Conservation (phyloP, 2,113 vertebrate genomes). For the Spea bombifrons region DNA sequence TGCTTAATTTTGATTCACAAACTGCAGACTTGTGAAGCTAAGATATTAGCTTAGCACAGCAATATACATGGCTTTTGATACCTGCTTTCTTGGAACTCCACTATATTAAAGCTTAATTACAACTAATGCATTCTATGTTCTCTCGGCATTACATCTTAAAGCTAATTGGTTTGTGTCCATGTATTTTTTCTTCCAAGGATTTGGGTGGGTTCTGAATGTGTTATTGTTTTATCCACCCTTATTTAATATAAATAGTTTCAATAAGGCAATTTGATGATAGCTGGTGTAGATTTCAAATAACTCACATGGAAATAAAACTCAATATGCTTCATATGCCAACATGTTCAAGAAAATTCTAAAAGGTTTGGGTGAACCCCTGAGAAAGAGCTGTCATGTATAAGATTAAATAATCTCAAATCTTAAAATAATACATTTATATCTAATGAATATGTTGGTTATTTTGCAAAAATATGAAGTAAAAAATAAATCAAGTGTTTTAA, state of each 20-base stretch:
- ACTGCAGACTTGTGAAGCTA: too few relatives aligned
- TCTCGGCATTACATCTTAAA: too few relatives aligned
- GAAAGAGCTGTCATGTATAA: slow-evolving; percentile 23
- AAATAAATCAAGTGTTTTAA: slow-evolving; percentile 35
- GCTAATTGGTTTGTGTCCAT: not conserved
- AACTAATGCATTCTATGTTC: too few relatives aligned
- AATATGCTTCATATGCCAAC: slow-evolving; percentile 8
- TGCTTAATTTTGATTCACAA: too few relatives aligned
- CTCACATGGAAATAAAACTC: slow-evolving; percentile 2
- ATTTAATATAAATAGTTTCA: slow-evolving; percentile 11
- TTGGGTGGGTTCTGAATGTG: slow-evolving; percentile 19
- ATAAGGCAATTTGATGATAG: slow-evolving; percentile 12
- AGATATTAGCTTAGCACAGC: too few relatives aligned
- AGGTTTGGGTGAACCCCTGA: not conserved
- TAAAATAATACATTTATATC: slow-evolving; percentile 9
- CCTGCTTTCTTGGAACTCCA: too few relatives aligned
- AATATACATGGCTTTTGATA: too few relatives aligned
- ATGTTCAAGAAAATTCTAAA: slow-evolving; percentile 16
- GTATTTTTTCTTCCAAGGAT: slow-evolving; percentile 14
- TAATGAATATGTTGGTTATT: slow-evolving; percentile 30
- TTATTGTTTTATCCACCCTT: slow-evolving; percentile 21
- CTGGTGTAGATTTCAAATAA: slow-evolving; percentile 7
- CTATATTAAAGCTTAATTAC: too few relatives aligned
- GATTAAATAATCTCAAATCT: slow-evolving; percentile 18
- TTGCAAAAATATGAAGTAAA: slow-evolving; percentile 18